Evolutionary conservation across 2,113 vertebrate species (phyloP).

Genomic region (Aspidoscelis tigris): DNA sequence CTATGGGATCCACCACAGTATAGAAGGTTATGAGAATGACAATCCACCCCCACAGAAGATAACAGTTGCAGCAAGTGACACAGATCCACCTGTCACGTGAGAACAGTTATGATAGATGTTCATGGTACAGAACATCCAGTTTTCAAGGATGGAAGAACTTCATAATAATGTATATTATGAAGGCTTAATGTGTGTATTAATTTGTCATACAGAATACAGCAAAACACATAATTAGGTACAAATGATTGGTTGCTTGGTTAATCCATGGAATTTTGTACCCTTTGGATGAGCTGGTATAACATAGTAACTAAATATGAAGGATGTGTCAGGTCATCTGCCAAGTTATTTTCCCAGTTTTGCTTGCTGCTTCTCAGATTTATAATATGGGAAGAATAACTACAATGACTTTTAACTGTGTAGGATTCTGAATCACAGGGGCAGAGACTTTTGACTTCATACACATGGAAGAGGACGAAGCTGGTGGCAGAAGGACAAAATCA

Average conservation of each 20-base stretch:
- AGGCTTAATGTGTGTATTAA: not conserved
- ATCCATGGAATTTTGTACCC: not conserved
- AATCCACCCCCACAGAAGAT: fast-evolving
- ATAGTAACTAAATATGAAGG: not conserved
- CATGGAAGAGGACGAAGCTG: not conserved
- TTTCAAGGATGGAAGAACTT: not conserved
- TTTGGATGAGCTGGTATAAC: not conserved
- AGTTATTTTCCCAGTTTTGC: not conserved
- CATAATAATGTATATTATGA: not conserved
- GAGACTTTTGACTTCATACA: not conserved
- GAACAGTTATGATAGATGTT: not conserved
- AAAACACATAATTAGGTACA: not conserved
- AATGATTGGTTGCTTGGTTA: not conserved
- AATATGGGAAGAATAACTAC: not conserved
- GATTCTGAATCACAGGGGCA: not conserved
- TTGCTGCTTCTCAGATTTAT: not conserved
- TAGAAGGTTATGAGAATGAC: slow-evolving; percentile 62
- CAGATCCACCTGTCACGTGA: not conserved
- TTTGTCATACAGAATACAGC: not conserved
- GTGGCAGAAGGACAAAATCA: not conserved
- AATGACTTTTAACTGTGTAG: not conserved
- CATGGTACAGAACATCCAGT: not conserved
- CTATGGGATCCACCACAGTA: slow-evolving; percentile 81
- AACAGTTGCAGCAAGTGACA: fast-evolving
- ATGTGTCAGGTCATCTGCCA: not conserved